Percentiles rank a stretch among this genome's conserved stretches.
Conservation (phyloP, 2,113 vertebrate species). For the Nesogale talazaci region DNA sequence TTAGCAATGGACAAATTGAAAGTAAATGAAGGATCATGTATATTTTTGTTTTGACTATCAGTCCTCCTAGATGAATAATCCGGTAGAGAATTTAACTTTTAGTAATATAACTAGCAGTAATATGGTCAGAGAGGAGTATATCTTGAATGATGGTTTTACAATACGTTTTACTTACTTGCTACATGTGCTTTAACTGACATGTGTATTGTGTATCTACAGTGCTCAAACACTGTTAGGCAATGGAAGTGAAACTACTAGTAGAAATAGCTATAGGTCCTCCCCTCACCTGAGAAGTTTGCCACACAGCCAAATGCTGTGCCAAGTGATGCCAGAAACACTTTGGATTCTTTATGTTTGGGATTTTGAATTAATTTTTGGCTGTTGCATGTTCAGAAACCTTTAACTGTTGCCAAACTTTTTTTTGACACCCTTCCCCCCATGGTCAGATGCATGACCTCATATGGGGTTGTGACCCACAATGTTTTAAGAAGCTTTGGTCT, state of each 20-base stretch:
- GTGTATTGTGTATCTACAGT: too few species aligned
- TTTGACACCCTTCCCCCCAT: too few species aligned
- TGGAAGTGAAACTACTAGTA: not conserved
- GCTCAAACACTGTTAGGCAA: not conserved
- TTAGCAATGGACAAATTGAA: not conserved
- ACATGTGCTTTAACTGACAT: not conserved
- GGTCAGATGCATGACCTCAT: too few species aligned
- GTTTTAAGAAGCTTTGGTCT: too few species aligned
- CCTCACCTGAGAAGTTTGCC: not conserved
- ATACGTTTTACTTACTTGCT: constrained; percentile 13
- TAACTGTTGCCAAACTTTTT: too few species aligned
- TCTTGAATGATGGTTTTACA: constrained; percentile 5
- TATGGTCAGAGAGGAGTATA: not conserved
- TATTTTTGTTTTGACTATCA: not conserved
- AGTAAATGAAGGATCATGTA: not conserved
- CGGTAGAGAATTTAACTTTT: not conserved
- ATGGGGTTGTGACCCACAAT: too few species aligned
- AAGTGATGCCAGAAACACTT: too few species aligned
- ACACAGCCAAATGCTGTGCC: too few species aligned
- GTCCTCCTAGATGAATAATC: not conserved
- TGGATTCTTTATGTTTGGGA: too few species aligned
- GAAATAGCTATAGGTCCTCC: not conserved
- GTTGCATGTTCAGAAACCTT: too few species aligned
- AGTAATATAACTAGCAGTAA: not conserved
- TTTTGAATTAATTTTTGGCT: too few species aligned